A percentile compares a stretch with the other conserved stretches of the same genome.
These are phyloP conservation scores for Streptopelia turtur DNA, from an alignment of 2,797 vertebrate genomes.

Conservation along the genomic window DNA sequence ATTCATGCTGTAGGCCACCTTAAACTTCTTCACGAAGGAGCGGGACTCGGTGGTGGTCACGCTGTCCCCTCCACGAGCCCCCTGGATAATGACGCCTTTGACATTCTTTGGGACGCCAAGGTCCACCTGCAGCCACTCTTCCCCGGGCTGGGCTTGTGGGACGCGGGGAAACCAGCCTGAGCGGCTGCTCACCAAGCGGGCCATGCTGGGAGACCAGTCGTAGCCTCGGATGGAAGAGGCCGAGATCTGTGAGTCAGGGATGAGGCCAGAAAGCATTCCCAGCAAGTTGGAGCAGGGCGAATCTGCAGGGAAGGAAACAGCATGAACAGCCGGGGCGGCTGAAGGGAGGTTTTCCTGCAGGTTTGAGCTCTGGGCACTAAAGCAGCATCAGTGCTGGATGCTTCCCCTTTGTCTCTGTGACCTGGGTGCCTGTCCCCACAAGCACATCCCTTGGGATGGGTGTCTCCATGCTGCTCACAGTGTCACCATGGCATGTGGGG, in stretches of 20 bases:
- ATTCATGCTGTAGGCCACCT: constrained; percentile 91
- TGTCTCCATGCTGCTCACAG: not conserved
- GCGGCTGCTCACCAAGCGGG: constrained; percentile 93
- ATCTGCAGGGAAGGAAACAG: constrained; percentile 78
- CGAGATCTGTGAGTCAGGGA: constrained; percentile 93
- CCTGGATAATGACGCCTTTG: constrained; percentile 94
- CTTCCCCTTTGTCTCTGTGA: not conserved
- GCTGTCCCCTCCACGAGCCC: constrained; percentile 92
- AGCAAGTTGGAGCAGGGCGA: constrained; percentile 94
- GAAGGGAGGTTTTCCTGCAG: not conserved
- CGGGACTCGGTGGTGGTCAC: constrained; percentile 88
- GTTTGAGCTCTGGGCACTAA: not conserved
- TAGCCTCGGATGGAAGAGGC: constrained; percentile 94
- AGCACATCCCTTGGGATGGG: accelerated
- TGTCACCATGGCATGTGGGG: not conserved
- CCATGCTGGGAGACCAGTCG: constrained; percentile 91
- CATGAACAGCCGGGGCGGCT: not conserved
- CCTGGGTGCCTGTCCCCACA: not conserved
- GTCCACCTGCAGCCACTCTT: constrained; percentile 97
- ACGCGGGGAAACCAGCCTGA: constrained; percentile 94
- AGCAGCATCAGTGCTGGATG: not conserved
- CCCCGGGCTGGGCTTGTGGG: constrained; percentile 88
- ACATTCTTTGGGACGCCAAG: constrained; percentile 88
- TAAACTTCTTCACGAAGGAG: constrained; percentile 96
- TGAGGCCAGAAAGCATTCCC: constrained; percentile 94